Percentiles rank a stretch among this genome's conserved stretches.
These are phyloP conservation scores for Elanoides forficatus DNA, from an alignment of 2,113 vertebrate genomes.

Conservation along the genomic window DNA sequence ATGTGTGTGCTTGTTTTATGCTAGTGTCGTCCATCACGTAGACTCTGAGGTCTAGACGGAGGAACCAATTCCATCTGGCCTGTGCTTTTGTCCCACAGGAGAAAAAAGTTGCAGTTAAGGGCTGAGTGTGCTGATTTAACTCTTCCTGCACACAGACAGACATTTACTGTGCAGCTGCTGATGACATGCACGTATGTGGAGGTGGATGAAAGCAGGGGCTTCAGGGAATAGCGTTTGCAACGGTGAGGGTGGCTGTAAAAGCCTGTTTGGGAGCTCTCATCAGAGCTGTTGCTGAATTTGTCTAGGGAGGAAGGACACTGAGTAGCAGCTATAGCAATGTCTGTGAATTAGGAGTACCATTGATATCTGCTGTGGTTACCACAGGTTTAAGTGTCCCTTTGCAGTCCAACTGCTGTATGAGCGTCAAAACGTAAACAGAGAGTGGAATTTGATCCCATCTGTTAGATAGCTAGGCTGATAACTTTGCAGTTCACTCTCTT, in stretches of 20 bases:
- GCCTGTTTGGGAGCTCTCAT: background rate
- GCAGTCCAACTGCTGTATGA: background rate
- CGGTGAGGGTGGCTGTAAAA: background rate
- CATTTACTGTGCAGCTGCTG: background rate
- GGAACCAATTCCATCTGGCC: background rate
- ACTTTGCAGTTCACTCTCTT: background rate
- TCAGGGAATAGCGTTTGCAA: background rate
- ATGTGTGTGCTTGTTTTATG: background rate
- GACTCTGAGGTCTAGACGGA: background rate
- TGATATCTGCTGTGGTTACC: background rate
- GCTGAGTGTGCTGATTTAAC: background rate
- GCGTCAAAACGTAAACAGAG: background rate
- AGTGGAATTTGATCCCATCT: background rate
- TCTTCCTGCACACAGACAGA: background rate
- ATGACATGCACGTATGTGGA: fast-evolving
- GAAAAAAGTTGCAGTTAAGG: background rate
- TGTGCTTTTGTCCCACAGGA: background rate
- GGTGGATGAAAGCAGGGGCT: background rate
- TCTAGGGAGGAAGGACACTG: background rate
- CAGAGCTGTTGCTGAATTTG: background rate
- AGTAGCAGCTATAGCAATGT: background rate
- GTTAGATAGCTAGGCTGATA: background rate
- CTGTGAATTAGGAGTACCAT: background rate
- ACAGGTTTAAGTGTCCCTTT: background rate
- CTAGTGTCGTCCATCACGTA: background rate